Percentiles rank a stretch among this genome's conserved stretches.
Conservation (phyloP, 2,888 invertebrate genomes). For the Trachelus tabidus region DNA sequence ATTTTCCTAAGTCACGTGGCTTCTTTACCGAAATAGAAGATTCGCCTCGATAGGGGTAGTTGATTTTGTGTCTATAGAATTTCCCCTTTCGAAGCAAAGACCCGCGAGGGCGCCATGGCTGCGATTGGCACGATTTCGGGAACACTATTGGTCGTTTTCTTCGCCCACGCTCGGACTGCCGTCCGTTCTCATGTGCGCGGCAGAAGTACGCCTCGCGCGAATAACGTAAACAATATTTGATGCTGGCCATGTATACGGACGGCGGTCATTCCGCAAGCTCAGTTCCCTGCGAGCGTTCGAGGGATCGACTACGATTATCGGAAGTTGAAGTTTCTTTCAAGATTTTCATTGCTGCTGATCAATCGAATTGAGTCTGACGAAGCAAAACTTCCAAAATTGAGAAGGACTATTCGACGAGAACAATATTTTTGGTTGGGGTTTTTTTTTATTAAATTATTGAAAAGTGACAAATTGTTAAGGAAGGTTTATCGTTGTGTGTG, state of each 20-base stretch:
- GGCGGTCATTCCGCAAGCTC: slow-evolving; percentile 9
- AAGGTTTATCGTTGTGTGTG: not conserved
- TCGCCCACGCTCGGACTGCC: not conserved
- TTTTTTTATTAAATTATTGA: not conserved
- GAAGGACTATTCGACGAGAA: not conserved
- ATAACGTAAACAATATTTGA: slow-evolving; percentile 18
- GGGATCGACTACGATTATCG: not conserved
- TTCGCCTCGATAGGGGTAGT: not conserved
- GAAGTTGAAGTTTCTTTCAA: not conserved
- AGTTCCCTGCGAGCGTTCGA: slow-evolving; percentile 8
- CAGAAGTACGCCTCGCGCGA: slow-evolving; percentile 1
- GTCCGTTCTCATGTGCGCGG: slow-evolving; percentile 5
- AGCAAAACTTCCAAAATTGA: not conserved
- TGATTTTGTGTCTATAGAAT: not conserved
- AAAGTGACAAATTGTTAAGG: not conserved
- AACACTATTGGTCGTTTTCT: not conserved
- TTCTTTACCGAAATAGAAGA: not conserved
- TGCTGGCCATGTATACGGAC: slow-evolving; percentile 11
- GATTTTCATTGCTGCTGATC: not conserved
- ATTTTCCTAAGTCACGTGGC: not conserved
- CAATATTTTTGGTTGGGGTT: not conserved
- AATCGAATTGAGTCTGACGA: not conserved
- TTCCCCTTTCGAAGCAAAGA: not conserved
- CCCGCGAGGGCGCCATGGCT: not conserved
- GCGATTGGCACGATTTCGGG: not conserved